phyloP scores from a whole-genome alignment of 2,113 vertebrate species.

The Narcine bancroftii region DNA sequence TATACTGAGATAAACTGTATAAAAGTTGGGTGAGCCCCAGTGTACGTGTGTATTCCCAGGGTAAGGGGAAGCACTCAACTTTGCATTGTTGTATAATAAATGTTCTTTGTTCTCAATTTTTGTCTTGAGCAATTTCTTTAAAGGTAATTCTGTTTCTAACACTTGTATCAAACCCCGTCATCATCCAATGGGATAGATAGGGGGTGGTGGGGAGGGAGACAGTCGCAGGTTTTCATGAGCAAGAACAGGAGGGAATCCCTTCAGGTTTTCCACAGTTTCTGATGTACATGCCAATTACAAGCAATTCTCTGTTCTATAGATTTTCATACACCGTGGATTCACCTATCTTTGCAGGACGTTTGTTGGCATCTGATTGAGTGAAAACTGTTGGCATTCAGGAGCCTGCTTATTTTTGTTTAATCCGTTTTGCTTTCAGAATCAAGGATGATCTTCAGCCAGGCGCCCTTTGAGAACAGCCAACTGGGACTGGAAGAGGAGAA shows the following conservation, averaged over 20 bases:
- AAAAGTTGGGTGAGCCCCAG: too few species aligned
- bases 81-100: too few species aligned
- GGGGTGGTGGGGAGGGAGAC: background rate
- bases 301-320: background rate
- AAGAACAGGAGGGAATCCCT: background rate
- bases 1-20: too few species aligned
- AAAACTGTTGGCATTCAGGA: background rate
- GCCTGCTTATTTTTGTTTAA: background rate
- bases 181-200: background rate
- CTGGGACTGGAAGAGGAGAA: background rate
- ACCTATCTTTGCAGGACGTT: background rate
- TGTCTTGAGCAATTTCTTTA: too few species aligned
- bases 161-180: too few species aligned
- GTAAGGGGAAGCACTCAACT: too few species aligned
- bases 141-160: too few species aligned
- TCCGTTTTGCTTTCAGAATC: background rate
- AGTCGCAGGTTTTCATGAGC: background rate
- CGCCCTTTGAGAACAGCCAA: background rate
- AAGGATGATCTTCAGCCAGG: background rate
- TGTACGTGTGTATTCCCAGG: too few species aligned
- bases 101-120: too few species aligned
- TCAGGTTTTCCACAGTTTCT: too few species aligned
- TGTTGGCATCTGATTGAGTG: background rate
- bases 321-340: constrained; percentile 7
- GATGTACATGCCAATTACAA: background rate